Conservation (phyloP, 2,113 vertebrate genomes). For the Platichthys stellatus region DNA sequence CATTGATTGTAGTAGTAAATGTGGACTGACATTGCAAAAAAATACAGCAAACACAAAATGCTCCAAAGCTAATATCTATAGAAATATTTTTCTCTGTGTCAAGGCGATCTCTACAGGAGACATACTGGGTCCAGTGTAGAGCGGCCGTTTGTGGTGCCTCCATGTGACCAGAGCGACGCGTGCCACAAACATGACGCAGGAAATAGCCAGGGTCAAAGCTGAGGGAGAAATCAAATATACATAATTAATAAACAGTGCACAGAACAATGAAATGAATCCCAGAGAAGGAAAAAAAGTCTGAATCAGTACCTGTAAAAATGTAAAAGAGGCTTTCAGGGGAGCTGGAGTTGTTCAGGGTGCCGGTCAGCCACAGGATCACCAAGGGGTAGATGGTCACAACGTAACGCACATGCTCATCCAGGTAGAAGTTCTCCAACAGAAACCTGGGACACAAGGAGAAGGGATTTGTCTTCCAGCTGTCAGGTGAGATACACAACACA, state of each 20-base stretch:
- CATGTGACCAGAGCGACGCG: constrained; percentile 60
- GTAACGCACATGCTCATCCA: constrained; percentile 82
- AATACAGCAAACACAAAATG: not conserved
- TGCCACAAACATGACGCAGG: constrained; percentile 45
- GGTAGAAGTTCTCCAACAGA: constrained; percentile 81
- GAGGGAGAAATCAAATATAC: constrained; percentile 2
- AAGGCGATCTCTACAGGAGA: constrained; percentile 71
- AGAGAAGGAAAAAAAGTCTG: not conserved
- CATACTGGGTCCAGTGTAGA: constrained; percentile 54
- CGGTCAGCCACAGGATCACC: constrained; percentile 75
- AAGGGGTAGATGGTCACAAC: constrained; percentile 81
- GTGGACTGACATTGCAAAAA: not conserved
- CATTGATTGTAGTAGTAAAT: too few relatives aligned
- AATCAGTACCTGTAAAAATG: constrained; percentile 75
- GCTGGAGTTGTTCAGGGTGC: constrained; percentile 33
- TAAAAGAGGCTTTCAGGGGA: constrained; percentile 28
- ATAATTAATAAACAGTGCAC: not conserved
- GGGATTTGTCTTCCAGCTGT: not conserved
- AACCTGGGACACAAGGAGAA: constrained; percentile 71
- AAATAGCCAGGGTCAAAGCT: constrained; percentile 56
- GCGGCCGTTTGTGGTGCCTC: constrained; percentile 61
- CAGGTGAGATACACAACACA: constrained; percentile 10
- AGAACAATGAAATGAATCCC: not conserved
- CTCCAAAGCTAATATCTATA: constrained; percentile 20
- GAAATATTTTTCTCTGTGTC: constrained; percentile 61